Conservation (phyloP, 92 coral and sea anemone species). For the Umimayanthus kanabou region DNA sequence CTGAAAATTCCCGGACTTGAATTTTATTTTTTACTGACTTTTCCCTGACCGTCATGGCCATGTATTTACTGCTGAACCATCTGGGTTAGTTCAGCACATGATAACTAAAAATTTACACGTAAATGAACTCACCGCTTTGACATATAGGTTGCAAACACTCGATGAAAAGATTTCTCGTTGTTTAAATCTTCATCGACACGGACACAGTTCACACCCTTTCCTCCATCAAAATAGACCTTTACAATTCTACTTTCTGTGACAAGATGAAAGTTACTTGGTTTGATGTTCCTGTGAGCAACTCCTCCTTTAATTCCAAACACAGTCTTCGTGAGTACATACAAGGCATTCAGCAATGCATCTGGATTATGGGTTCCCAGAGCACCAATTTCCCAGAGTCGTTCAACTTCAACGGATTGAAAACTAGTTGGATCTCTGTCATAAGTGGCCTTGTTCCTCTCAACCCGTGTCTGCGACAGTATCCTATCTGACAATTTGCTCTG, state of each 20-base stretch:
- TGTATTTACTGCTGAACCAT: too few species aligned
- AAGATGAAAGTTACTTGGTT: slow-evolving; percentile 12
- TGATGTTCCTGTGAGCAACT: neutral
- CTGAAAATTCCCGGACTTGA: too few species aligned
- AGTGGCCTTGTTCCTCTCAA: neutral
- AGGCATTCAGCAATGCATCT: slow-evolving; percentile 12
- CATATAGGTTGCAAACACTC: neutral
- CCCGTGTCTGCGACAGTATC: neutral
- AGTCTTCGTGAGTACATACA: slow-evolving; percentile 14
- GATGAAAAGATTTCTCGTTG: slow-evolving; percentile 5
- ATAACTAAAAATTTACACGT: neutral
- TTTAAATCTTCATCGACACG: neutral
- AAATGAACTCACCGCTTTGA: neutral
- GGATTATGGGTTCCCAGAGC: slow-evolving; percentile 11
- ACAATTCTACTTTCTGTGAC: neutral
- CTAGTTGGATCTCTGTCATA: slow-evolving; percentile 15
- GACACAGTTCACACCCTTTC: neutral
- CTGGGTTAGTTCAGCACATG: neutral
- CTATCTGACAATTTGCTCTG: slow-evolving; percentile 4
- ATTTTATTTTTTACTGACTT: too few species aligned
- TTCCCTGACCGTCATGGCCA: too few species aligned
- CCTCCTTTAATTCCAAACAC: slow-evolving; percentile 4
- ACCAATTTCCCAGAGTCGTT: slow-evolving; percentile 9
- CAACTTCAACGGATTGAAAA: slow-evolving; percentile 17
- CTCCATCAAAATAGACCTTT: slow-evolving; percentile 12